phyloP scores from a whole-genome alignment of 1,140 invertebrate species.

The Magallana angulata region DNA sequence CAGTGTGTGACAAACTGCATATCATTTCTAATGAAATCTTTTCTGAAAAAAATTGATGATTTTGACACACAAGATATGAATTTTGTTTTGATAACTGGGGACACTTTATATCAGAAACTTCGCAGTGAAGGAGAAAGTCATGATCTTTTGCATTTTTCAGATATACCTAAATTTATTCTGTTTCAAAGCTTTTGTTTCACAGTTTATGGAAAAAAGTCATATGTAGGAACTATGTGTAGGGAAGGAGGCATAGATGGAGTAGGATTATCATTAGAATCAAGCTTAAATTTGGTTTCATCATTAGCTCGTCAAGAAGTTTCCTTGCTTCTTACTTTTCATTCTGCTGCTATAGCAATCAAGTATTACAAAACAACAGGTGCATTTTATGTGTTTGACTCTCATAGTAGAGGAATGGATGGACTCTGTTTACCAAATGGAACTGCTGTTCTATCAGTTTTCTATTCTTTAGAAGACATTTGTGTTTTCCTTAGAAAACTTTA shows the following conservation, averaged over 20 bases:
- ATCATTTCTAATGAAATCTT: background rate
- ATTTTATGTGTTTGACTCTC: background rate
- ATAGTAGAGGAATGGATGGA: background rate
- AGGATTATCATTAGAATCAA: background rate
- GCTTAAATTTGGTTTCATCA: background rate
- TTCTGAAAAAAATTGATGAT: background rate
- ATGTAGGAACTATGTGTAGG: background rate
- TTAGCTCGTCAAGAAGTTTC: background rate
- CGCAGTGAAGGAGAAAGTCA: background rate
- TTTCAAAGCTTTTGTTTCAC: background rate
- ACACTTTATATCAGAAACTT: background rate
- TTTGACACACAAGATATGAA: background rate
- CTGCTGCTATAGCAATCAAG: background rate
- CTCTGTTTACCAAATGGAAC: background rate
- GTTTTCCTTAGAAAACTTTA: background rate
- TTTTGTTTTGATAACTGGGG: background rate
- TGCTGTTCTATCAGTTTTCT: background rate
- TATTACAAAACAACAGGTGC: background rate
- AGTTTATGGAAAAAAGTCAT: background rate
- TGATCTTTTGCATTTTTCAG: background rate
- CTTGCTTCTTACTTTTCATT: background rate
- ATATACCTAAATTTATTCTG: background rate
- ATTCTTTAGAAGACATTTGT: background rate
- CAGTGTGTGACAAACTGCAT: slow-evolving; percentile 16
- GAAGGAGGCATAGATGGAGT: background rate